Percentiles rank a stretch among this genome's conserved stretches.
phyloP scores from a whole-genome alignment of 2,888 invertebrate genomes.

The Dusona sp. region DNA sequence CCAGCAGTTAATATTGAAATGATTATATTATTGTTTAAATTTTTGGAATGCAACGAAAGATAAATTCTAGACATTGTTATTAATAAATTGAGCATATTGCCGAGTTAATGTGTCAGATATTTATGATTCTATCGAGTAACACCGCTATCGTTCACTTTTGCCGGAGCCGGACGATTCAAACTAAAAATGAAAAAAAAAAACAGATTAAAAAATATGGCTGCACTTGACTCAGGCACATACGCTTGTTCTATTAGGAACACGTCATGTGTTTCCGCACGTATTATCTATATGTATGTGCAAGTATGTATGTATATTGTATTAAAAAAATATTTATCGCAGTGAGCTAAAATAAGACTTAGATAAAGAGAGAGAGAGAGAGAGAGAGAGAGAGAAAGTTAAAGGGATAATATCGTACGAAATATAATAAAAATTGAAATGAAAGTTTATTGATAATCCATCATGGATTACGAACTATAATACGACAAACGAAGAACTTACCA shows the following conservation, averaged over 20 bases:
- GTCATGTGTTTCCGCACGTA: background rate
- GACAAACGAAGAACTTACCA: background rate
- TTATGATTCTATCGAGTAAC: background rate
- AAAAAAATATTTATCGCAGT: conserved; percentile 26
- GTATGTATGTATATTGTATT: background rate
- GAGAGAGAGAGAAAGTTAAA: background rate
- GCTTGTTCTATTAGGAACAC: background rate
- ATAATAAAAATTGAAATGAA: background rate
- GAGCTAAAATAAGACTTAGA: background rate
- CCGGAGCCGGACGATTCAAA: conserved; percentile 3
- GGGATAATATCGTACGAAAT: background rate
- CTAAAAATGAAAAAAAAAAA: background rate
- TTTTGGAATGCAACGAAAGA: background rate
- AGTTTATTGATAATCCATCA: background rate
- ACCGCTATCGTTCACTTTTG: conserved; percentile 28
- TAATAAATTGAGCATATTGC: background rate
- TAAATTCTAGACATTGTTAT: background rate
- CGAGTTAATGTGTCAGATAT: background rate
- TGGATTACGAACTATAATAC: too few species aligned
- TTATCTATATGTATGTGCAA: background rate
- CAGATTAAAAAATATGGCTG: background rate
- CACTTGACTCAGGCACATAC: background rate
- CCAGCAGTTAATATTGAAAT: background rate
- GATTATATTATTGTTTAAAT: background rate
- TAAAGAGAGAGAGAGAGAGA: background rate